Evolutionary conservation across 2,113 vertebrate genomes (phyloP).

Genomic region (Apeltes quadracus): DNA sequence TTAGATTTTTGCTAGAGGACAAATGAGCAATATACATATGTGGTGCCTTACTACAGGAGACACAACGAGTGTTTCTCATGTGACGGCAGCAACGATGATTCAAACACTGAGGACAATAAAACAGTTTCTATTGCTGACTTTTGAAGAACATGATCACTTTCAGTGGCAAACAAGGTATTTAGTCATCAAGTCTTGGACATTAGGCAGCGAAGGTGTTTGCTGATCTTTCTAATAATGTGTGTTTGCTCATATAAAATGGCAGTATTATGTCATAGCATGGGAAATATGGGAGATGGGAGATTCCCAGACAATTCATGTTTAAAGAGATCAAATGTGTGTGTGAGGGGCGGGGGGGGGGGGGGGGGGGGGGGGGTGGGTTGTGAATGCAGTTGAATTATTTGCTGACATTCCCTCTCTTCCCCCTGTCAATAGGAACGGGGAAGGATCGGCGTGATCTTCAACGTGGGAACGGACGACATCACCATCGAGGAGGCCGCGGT

Average conservation of each 20-base stretch:
- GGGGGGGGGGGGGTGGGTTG: too few species aligned
- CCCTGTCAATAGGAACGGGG: conserved; percentile 85
- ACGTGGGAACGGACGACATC: conserved; percentile 95
- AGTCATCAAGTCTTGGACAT: background rate
- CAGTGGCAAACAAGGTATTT: too few species aligned
- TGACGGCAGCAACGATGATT: background rate
- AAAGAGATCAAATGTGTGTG: background rate
- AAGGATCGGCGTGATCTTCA: conserved; percentile 93
- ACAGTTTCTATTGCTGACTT: too few species aligned
- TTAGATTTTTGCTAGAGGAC: conserved; percentile 4
- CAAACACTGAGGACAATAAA: background rate
- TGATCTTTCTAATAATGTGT: too few species aligned
- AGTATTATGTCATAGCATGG: background rate
- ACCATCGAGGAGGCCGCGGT: conserved; percentile 90
- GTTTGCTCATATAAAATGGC: too few species aligned
- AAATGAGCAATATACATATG: background rate
- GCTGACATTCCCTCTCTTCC: background rate
- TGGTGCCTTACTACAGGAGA: background rate
- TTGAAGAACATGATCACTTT: too few species aligned
- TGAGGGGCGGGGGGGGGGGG: too few species aligned
- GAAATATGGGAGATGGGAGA: background rate
- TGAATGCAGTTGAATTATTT: background rate
- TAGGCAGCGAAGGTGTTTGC: background rate
- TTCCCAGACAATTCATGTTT: background rate
- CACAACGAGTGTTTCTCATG: background rate